Base-by-base conservation (phyloP, 2,888 invertebrate species). In the Pandemis heparana region DNA sequence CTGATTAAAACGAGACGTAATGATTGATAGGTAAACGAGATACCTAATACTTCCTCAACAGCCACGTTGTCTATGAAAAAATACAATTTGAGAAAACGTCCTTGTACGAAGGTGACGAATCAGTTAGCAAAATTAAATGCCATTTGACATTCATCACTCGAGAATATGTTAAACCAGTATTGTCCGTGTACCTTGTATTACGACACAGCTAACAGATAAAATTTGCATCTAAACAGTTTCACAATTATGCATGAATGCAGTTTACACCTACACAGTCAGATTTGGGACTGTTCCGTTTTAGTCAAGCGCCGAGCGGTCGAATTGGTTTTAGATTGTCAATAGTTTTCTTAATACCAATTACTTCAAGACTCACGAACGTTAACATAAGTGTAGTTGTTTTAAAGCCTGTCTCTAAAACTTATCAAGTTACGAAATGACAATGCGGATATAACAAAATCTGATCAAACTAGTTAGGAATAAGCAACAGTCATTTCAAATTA, bases 201-300 rank as follows among this genome's bases (percentile, higher is more conserved):
- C 67, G 51, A 66, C 51, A 56, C 10, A 23, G 18, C 23, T 56
- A 72, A 59, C 12, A 23, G 59, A 66, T 14, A 32, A 41, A 53
- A 70, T 70, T 70, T 65, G 70, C 70, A 74, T 74, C 59, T 41
- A 59, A 68, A 73, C 48, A 65, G 60, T 70, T 60, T 65, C 53
- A 46, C 74, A 56, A 74, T 72, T 72, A 72, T 70, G 69, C 74
- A 60, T 74, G 65, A 70, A 74, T 70, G 69, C 74, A 70, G 63
- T 68, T 72, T 56, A 46, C 62, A 41, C 69, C 64, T 65, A 74
- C 74, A 32, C 41, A 10, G 32, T 65, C 18, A 51, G 41, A 65
- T 65, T 70, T 65, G 64, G 74, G 68, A 38, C 16, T 61, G 61
- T 60, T 65, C 60, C n/a, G 60, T 65, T 43, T 70, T 51, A 70